Percentiles rank a stretch among this genome's conserved stretches.
These are phyloP conservation scores for Athene cunicularia DNA, from an alignment of 2,113 vertebrate genomes.

Conservation along the genomic window DNA sequence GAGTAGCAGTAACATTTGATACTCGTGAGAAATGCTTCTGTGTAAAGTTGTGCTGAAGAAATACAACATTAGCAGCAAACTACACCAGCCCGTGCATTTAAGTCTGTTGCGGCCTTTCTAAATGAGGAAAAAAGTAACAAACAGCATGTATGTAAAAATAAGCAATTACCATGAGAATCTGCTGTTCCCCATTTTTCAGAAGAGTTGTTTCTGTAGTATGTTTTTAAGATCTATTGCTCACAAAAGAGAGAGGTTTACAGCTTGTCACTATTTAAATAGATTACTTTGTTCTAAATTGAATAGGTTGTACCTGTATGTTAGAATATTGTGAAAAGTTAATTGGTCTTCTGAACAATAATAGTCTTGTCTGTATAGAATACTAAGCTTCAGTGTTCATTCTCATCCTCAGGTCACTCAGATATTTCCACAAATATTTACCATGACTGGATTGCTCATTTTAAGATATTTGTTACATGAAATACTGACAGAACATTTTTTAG, in stretches of 20 bases:
- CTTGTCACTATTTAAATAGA: neutral
- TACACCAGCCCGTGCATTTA: neutral
- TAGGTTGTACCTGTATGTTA: neutral
- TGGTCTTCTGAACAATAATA: neutral
- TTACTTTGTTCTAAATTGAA: neutral
- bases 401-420: neutral
- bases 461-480: neutral
- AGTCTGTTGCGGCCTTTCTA: neutral
- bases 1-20: neutral
- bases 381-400: neutral
- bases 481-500: neutral
- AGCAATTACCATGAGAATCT: neutral
- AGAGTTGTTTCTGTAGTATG: conserved; percentile 3
- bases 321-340: conserved; percentile 18
- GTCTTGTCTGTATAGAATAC: neutral
- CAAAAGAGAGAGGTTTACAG: neutral
- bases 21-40: neutral
- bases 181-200: conserved; percentile 36
- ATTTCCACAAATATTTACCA: neutral
- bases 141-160: neutral
- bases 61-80: neutral
- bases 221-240: neutral
- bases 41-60: neutral
- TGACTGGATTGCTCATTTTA: neutral
- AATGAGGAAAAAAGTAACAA: conserved; percentile 4